Conservation (phyloP, 2,797 vertebrate species). For the Triplophysa bombifrons region DNA sequence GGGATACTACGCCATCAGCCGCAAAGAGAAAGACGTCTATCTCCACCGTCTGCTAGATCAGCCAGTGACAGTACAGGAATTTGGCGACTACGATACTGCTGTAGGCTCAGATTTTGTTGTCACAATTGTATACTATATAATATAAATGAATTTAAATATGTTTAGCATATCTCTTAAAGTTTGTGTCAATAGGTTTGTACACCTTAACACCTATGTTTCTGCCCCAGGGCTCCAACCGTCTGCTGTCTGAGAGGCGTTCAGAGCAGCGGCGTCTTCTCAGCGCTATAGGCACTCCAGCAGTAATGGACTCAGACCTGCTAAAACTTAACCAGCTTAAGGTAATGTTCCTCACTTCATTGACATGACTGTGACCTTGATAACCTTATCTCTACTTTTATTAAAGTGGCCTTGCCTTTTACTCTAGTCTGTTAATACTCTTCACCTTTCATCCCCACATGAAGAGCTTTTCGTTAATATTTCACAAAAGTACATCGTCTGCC, state of each 20-base stretch:
- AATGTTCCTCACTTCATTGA: not conserved
- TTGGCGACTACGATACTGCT: constrained; percentile 80
- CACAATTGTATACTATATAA: not conserved
- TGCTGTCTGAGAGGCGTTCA: constrained; percentile 88
- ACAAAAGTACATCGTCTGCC: not conserved
- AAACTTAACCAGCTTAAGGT: constrained; percentile 96
- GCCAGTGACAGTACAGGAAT: constrained; percentile 82
- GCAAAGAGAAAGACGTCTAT: constrained; percentile 93
- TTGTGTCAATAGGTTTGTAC: no score
- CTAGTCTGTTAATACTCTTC: not conserved
- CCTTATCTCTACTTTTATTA: constrained; percentile 3
- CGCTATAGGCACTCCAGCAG: constrained; percentile 85
- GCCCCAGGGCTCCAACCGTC: constrained; percentile 81
- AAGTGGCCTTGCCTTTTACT: not conserved
- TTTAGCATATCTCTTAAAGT: no score
- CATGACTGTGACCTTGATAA: not conserved
- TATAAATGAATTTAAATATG: no score
- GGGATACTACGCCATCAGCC: constrained; percentile 92
- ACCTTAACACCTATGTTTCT: not conserved
- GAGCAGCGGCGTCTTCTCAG: constrained; percentile 91
- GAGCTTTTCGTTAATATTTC: not conserved
- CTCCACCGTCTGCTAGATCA: constrained; percentile 79
- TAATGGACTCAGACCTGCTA: constrained; percentile 89
- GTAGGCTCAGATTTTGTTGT: constrained; percentile 61
- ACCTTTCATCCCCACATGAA: not conserved